Conservation (phyloP, 2,888 invertebrate species). For the Sphecodes monilicornis region DNA sequence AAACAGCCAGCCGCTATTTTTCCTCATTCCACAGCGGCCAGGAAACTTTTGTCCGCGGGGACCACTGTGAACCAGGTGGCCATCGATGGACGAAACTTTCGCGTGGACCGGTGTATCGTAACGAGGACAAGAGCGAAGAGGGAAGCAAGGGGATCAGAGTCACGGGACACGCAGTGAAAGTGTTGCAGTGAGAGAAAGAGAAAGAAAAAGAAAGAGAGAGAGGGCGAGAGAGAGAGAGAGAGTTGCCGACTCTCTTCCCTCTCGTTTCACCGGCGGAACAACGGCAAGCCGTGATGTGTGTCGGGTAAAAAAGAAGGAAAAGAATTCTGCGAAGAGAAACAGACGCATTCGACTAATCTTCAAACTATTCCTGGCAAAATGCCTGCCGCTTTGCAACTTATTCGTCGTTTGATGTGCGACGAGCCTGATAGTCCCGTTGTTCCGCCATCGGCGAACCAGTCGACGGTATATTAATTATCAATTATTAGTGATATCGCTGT, state of each 20-base stretch:
- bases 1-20: conserved; percentile 67
- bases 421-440: neutral
- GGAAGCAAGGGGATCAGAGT: conserved; percentile 65
- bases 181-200: conserved; percentile 72
- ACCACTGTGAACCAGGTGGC: neutral
- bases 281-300: conserved; percentile 22
- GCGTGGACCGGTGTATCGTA: conserved; percentile 34
- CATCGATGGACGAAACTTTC: conserved; percentile 34
- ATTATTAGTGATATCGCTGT: neutral
- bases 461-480: neutral
- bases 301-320: conserved; percentile 13
- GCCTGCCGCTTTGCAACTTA: neutral
- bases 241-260: conserved; percentile 57
- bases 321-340: conserved; percentile 2
- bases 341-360: conserved; percentile 8
- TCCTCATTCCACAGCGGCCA: conserved; percentile 54
- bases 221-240: conserved; percentile 66
- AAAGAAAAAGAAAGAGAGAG: conserved; percentile 66
- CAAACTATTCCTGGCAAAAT: neutral
- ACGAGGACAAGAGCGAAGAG: conserved; percentile 58
- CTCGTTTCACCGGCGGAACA: conserved; percentile 48
- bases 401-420: neutral
- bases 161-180: conserved; percentile 80
- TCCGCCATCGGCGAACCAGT: neutral
- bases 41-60: conserved; percentile 29